Base-by-base conservation (phyloP, 2,113 vertebrate genomes). In the Myrmecophaga tridactyla region DNA sequence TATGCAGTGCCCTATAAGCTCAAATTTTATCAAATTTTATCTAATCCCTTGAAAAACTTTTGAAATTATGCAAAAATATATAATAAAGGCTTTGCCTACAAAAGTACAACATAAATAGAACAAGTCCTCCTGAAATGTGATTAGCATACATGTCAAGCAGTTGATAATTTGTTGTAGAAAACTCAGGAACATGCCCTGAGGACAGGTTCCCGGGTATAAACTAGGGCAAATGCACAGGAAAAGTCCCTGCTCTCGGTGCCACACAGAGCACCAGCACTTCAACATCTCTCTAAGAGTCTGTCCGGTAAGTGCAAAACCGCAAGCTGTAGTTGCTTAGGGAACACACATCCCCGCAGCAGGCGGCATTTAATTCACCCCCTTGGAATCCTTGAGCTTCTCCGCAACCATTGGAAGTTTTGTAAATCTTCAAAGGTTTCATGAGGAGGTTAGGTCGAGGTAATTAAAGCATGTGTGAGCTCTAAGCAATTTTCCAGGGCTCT, bases 401-500 rank as follows among this genome's bases (percentile, higher is more conserved):
- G 99, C 99, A 0, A 99, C 99, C 99, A 99, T 99, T 63, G 99
- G 99, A 48, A 99, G 99, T 94, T 99, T 99, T 98, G 99, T 99
- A 99, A 98, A 96, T 99, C 99, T 94, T 99, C 99, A 1, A 99
- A 99, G 0, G 99, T 99, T 88, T 99, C 99, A 0, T 99, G 99
- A 0, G 99, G 99, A 97, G 99, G 99, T n/a, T 98, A 99, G 99
- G 95, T 99, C 99, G 90, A 99, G 98, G 96, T 99, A 99, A 97
- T 99, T 99, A 98, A 99, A 99, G 98, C 99, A 99, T 48, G 11
- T 48, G 46, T 48, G 46, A 48, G 46, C 46, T 48, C 46, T 48
- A 7, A 9, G 46, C 46, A 48, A 48, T 48, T 48, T 48, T 48
- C 11, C 46, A 48, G 46, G 46, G 11, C 46, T 48, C 46, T 11